phyloP scores from a whole-genome alignment of 2,113 vertebrate species.

The Symphodus melops region DNA sequence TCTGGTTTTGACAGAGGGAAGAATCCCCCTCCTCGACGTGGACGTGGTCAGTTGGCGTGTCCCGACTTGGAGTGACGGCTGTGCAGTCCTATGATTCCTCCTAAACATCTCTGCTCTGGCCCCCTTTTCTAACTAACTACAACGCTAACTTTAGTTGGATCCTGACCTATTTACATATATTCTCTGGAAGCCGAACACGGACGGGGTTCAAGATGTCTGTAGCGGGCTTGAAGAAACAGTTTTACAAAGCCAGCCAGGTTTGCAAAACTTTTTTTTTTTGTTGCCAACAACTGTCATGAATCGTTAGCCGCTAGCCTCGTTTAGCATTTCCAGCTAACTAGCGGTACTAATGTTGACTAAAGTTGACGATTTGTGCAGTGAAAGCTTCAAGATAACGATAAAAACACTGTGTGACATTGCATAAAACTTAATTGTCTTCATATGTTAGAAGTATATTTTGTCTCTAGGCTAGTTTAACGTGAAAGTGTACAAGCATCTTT shows the following conservation, averaged over 20 bases:
- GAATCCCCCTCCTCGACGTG: constrained; percentile 60
- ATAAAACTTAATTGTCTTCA: background rate
- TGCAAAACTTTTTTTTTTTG: constrained; percentile 75
- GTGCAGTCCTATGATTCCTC: constrained; percentile 65
- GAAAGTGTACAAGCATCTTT: background rate
- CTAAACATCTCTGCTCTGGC: constrained; percentile 36
- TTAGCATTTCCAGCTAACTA: constrained; percentile 68
- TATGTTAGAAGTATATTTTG: background rate
- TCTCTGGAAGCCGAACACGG: constrained; percentile 47
- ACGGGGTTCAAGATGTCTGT: constrained; percentile 90
- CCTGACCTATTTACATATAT: constrained; percentile 25
- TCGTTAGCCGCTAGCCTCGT: constrained; percentile 62
- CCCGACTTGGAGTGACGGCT: constrained; percentile 66
- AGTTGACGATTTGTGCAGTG: constrained; percentile 3
- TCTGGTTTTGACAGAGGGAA: constrained; percentile 35
- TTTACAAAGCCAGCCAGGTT: constrained; percentile 99
- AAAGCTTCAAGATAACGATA: background rate
- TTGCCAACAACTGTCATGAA: constrained; percentile 55
- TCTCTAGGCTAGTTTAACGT: background rate
- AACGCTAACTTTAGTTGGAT: constrained; percentile 28
- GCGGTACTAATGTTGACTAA: constrained; percentile 11
- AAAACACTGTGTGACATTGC: background rate
- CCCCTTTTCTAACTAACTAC: constrained; percentile 46
- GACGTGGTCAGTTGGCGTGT: constrained; percentile 79
- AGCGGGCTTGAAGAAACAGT: constrained; percentile 97